phyloP scores from a whole-genome alignment of 2,797 vertebrate genomes.

The Luscinia luscinia region DNA sequence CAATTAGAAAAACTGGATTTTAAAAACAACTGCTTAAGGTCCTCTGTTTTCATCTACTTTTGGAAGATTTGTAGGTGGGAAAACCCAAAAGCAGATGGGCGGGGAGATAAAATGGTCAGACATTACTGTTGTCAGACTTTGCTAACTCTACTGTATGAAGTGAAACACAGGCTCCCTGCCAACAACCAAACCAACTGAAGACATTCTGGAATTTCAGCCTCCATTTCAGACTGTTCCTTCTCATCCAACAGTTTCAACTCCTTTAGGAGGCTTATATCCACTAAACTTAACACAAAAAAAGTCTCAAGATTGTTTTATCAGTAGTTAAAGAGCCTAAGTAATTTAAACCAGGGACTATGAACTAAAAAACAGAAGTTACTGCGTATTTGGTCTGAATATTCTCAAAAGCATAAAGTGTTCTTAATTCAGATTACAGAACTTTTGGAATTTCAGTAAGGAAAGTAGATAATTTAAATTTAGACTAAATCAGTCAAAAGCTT shows the following conservation, averaged over 20 bases:
- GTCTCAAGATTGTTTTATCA: not conserved
- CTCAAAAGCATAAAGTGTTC: not conserved
- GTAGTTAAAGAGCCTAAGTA: not conserved
- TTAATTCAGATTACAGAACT: not conserved
- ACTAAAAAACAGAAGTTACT: not conserved
- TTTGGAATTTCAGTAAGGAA: not conserved
- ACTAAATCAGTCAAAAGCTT: not conserved
- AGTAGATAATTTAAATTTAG: not conserved
- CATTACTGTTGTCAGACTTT: constrained; percentile 24
- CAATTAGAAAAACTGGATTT: not conserved
- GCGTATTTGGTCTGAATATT: not conserved
- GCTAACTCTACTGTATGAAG: constrained; percentile 38
- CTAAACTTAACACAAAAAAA: not conserved
- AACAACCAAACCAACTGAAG: constrained; percentile 65
- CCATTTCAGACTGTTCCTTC: constrained; percentile 63
- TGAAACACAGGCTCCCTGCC: constrained; percentile 61
- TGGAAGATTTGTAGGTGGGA: constrained; percentile 27
- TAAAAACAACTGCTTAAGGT: not conserved
- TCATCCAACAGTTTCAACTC: not conserved
- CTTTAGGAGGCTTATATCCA: not conserved
- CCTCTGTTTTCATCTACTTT: constrained; percentile 16
- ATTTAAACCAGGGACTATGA: not conserved
- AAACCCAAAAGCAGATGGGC: constrained; percentile 40
- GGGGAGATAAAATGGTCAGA: constrained; percentile 16
- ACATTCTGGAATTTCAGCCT: constrained; percentile 68